phyloP scores from a whole-genome alignment of 2,113 vertebrate genomes.

The Mesitornis unicolor region DNA sequence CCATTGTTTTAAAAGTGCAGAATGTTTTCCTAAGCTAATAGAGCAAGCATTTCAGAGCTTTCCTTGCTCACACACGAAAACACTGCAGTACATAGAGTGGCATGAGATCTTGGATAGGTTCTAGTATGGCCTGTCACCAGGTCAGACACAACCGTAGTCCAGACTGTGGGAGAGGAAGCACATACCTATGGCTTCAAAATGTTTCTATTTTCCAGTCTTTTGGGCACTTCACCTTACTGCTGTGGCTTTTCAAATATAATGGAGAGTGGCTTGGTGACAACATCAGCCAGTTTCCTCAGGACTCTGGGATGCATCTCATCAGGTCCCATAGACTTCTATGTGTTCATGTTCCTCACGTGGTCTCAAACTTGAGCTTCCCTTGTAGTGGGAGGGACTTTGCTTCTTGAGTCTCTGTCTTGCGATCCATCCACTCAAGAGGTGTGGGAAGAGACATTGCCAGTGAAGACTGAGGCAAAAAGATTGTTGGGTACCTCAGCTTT shows the following conservation, averaged over 20 bases:
- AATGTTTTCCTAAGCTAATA: not conserved
- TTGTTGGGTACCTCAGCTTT: no score
- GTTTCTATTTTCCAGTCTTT: no score
- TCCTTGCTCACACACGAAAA: not conserved
- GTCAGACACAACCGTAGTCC: not conserved
- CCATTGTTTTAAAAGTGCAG: not conserved
- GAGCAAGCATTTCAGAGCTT: not conserved
- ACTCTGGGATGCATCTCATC: no score
- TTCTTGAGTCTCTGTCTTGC: not conserved
- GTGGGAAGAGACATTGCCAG: not conserved
- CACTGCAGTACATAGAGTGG: not conserved
- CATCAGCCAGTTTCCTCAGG: not conserved
- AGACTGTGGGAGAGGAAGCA: rapidly evolving
- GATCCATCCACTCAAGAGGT: not conserved
- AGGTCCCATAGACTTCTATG: not conserved
- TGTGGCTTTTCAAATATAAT: no score
- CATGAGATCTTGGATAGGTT: not conserved
- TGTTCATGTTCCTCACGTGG: not conserved
- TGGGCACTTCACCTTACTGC: no score
- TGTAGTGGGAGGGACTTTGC: not conserved
- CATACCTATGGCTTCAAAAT: not conserved
- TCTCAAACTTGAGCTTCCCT: not conserved
- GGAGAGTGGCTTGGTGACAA: no score
- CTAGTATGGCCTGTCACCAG: rapidly evolving
- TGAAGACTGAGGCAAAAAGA: no score